Percentiles rank a stretch among this genome's conserved stretches.
phyloP scores from a whole-genome alignment of 2,113 vertebrate genomes.

The Recurvirostra avosetta region DNA sequence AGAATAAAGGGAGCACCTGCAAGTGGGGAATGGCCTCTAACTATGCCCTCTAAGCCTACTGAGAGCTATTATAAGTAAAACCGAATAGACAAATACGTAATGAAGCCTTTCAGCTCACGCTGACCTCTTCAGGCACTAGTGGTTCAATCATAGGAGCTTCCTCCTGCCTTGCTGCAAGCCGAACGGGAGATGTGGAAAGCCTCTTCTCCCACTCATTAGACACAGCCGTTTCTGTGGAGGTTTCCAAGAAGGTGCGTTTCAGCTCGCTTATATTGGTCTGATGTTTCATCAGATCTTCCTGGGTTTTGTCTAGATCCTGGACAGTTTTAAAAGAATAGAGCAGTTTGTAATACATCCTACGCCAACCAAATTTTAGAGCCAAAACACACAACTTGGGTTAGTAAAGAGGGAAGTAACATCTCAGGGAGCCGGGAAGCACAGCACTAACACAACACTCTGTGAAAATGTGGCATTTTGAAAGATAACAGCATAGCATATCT shows the following conservation, averaged over 20 bases:
- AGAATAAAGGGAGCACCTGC: not conserved
- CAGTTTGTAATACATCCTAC: constrained; percentile 10
- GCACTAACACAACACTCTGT: constrained; percentile 73
- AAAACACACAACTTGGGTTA: constrained; percentile 48
- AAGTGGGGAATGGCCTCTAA: not conserved
- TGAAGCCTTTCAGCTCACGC: constrained; percentile 59
- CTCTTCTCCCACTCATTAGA: constrained; percentile 91
- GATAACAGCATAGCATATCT: constrained; percentile 55
- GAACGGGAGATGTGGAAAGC: constrained; percentile 85
- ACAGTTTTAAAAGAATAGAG: constrained; percentile 59
- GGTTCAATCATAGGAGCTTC: constrained; percentile 91
- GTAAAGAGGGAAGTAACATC: constrained; percentile 56
- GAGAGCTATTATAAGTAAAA: not conserved
- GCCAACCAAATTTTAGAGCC: not conserved
- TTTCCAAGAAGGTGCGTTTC: constrained; percentile 95
- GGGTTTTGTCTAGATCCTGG: constrained; percentile 82
- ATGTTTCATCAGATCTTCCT: constrained; percentile 87
- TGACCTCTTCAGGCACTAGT: constrained; percentile 90
- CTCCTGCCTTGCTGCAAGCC: constrained; percentile 79
- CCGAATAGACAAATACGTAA: not conserved
- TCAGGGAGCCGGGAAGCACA: constrained; percentile 54
- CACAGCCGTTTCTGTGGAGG: constrained; percentile 71
- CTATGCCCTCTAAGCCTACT: not conserved
- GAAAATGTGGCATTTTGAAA: constrained; percentile 74
- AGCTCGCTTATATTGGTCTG: constrained; percentile 92